Conservation (phyloP, 23 tunicate species). For the Phallusia fumigata region DNA sequence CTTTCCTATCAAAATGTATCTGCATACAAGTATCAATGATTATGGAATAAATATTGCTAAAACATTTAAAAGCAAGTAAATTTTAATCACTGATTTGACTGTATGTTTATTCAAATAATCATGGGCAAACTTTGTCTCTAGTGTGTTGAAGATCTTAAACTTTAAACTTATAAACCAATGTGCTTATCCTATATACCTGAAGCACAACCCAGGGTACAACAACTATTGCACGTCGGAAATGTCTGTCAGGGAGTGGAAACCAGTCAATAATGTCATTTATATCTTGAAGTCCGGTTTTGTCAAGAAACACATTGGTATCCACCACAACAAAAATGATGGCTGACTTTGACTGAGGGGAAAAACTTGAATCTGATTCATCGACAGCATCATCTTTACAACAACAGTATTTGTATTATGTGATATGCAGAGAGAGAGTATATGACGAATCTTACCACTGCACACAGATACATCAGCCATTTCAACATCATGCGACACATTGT, state of each 20-base stretch:
- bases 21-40: too few relatives aligned
- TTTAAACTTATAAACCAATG: background rate
- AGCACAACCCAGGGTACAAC: conserved; percentile 66
- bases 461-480: conserved; percentile 13
- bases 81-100: too few relatives aligned
- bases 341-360: background rate
- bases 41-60: too few relatives aligned
- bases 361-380: background rate
- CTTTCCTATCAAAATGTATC: too few relatives aligned
- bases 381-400: background rate
- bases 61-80: too few relatives aligned
- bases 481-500: background rate
- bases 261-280: conserved; percentile 25
- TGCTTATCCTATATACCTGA: conserved; percentile 35
- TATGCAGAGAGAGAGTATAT: background rate
- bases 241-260: conserved; percentile 24
- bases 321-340: conserved; percentile 38
- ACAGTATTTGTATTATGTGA: background rate
- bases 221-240: conserved; percentile 24
- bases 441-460: background rate
- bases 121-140: too few relatives aligned
- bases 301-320: conserved; percentile 51
- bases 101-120: too few relatives aligned
- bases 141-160: too few relatives aligned
- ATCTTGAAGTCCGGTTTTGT: conserved; percentile 1